Base-by-base conservation (phyloP, 2,888 invertebrate genomes). In the Oscheius sp. region DNA sequence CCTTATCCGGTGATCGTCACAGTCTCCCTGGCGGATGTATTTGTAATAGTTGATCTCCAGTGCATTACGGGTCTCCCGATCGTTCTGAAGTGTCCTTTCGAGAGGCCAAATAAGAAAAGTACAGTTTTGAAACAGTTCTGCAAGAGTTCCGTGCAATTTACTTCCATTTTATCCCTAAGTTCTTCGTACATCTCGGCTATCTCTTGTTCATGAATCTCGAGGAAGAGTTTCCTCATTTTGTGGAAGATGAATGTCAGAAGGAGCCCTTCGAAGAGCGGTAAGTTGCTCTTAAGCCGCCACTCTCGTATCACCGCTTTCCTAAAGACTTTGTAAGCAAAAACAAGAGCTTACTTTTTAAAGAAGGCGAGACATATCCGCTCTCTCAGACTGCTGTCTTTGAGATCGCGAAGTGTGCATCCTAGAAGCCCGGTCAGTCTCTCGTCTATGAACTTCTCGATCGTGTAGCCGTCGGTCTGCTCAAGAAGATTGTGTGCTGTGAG, bases 221-320 rank as follows among this genome's bases (percentile, higher is more conserved):
- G 37, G 59, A 80, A 78, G 68, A 77, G 29, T 50, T 77, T 80
- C 33, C 77, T 76, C 80, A 80, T 80, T 58, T 72, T 73, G 48
- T 80, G 70, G 48, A 63, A 75, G 60, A 80, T 76, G 70, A 76
- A 80, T 4, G 53, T 42, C 37, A 68, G 29, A 53, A 68, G 55
- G 11, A 68, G 55, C 1, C 68, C 68, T 35, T 68, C 68, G 35
- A 68, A 68, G 7, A 68, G 33, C 7, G 68, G 68, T 13, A 68
- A 37, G 2, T 68, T 53, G n/a, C 55, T 55, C 35, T 35, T 53
- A 32, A 42, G n/a, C 35, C 21, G 13, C 68, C 68, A 68, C 0
- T 55, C 53, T 13, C 2, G 0, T 0, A 68, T 35, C 9, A 55
- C 55, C 3, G 2, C 13, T 2, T 55, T 68, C 37, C 68, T 68